Conservation (phyloP, 2,888 invertebrate genomes). For the Aromia moschata region DNA sequence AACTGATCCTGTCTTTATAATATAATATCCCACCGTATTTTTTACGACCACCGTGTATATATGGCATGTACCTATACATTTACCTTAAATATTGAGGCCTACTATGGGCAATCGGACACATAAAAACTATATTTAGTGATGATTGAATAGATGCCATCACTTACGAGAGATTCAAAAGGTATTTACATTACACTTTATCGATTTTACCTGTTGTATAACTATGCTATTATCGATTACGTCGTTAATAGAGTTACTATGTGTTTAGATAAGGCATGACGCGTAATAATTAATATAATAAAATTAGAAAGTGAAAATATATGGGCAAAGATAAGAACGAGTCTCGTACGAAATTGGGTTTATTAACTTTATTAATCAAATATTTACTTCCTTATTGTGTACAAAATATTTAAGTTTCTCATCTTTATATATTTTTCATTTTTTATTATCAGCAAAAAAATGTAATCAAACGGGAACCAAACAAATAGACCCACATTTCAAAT, state of each 20-base stretch:
- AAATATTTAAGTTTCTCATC: neutral
- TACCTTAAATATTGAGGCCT: constrained; percentile 4
- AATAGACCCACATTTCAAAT: no score
- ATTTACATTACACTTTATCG: neutral
- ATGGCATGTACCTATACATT: neutral
- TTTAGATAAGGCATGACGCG: constrained; percentile 1
- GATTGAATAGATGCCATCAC: neutral
- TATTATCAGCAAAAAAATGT: no score
- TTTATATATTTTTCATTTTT: neutral
- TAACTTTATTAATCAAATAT: constrained; percentile 9
- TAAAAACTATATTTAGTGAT: constrained; percentile 16
- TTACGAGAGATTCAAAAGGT: neutral
- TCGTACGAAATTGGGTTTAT: neutral
- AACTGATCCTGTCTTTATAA: no score
- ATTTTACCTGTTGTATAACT: constrained; percentile 1
- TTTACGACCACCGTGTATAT: neutral
- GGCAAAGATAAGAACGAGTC: neutral
- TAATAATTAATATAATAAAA: neutral
- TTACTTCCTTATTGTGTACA: constrained; percentile 8
- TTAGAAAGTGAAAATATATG: neutral
- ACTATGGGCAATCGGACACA: neutral
- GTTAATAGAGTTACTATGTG: neutral
- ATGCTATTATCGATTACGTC: constrained; percentile 3
- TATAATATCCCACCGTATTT: no score
- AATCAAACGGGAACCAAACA: no score